Evolutionary conservation across 2,113 vertebrate species (phyloP).

Genomic region (Aptenodytes forsteri): DNA sequence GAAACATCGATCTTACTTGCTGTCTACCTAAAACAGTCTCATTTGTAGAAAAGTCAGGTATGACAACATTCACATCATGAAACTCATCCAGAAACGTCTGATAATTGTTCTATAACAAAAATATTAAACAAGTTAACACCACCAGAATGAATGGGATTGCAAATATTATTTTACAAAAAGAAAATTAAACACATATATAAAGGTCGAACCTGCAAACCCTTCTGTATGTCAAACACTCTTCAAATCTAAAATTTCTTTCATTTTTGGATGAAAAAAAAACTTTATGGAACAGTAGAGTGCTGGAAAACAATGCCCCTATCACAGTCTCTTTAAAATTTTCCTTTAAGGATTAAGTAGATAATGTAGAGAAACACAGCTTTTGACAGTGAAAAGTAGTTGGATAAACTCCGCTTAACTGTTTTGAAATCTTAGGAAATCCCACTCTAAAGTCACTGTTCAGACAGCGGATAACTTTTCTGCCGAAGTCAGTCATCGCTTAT

Average conservation of each 20-base stretch:
- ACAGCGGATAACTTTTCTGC: neutral
- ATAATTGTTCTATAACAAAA: neutral
- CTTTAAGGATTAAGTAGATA: neutral
- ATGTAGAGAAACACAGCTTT: neutral
- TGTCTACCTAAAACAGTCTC: neutral
- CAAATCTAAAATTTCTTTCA: neutral
- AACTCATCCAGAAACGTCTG: neutral
- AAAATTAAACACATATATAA: neutral
- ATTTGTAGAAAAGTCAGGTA: neutral
- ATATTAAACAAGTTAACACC: neutral
- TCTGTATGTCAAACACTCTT: neutral
- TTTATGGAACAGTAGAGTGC: neutral
- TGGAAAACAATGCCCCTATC: neutral
- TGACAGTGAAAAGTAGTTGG: neutral
- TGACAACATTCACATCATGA: neutral
- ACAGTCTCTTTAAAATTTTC: neutral
- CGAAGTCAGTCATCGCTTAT: neutral
- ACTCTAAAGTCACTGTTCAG: neutral
- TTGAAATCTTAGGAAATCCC: neutral
- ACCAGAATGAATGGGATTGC: neutral
- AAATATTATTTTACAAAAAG: neutral
- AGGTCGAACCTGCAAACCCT: neutral
- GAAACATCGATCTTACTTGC: neutral
- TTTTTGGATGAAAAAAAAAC: neutral
- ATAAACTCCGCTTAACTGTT: neutral